Base-by-base conservation (phyloP, 2,888 invertebrate species). In the Euclidia mi region DNA sequence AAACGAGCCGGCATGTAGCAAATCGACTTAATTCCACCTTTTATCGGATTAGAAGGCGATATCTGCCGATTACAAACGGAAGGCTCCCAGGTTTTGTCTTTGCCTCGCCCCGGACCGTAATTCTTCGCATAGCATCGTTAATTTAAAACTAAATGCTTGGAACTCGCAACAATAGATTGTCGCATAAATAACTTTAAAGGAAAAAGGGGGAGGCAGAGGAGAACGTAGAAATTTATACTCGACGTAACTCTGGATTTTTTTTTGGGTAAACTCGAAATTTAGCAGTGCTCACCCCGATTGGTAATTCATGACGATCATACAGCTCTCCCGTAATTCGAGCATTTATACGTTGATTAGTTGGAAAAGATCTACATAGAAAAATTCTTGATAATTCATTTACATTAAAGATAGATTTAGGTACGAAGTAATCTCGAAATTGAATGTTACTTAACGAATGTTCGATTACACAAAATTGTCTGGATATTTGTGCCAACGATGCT, bases 81-180 rank as follows among this genome's bases (percentile, higher is more conserved):
- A 65, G 58, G 59, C 68, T 42, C 66, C 32, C 28, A 51, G 48
- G 63, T 61, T 70, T 65, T 68, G 70, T 71, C 69, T 76, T 45
- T 69, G 60, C 46, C 52, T 46, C 60, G 40, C 47, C 59, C 53
- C 38, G 41, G 56, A 55, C 69, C 76, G 82, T 82, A 86, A 88
- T 87, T 87, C 85, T 79, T 83, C 70, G 79, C 80, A 86, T 87
- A 84, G 83, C 84, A 74, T 73, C 89, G 89, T 90, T 89, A 88
- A 91, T 91, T 91, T 88, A 85, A 89, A 90, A 90, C 89, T 91
- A 91, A 91, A 89, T 76, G 85, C 81, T n/a, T n/a, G n/a, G n/a
- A n/a, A n/a, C n/a, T 76, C 80, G 78, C 78, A 76, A 82, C 85
- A 84, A 85, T 82, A 84, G 85, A 88, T 87, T 87, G 88, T 87